phyloP scores from a whole-genome alignment of 2,113 vertebrate species.

The Amphilophus citrinellus region DNA sequence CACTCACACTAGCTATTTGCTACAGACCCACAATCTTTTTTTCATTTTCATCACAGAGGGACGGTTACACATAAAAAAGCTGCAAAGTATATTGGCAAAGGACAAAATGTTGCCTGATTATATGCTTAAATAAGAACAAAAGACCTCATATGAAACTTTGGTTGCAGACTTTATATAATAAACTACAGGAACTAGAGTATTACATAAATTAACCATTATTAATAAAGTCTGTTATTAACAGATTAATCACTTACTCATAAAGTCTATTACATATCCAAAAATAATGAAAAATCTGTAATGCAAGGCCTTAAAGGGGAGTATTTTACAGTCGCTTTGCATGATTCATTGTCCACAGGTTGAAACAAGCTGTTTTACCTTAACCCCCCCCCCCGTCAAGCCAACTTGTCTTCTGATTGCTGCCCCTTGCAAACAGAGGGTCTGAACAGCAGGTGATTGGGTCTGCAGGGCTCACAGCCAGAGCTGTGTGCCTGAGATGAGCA shows the following conservation, averaged over 20 bases:
- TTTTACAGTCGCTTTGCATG: background rate
- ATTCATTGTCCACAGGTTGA: background rate
- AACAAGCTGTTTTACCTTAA: background rate
- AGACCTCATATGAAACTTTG: background rate
- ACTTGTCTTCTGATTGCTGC: constrained; percentile 1
- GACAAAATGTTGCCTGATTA: background rate
- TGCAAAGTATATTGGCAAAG: background rate
- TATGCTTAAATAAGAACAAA: background rate
- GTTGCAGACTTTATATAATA: too few species aligned
- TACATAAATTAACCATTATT: too few species aligned
- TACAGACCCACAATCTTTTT: too few species aligned
- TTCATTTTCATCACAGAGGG: fast-evolving
- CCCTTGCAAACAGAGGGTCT: background rate
- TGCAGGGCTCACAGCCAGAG: background rate
- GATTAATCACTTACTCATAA: background rate
- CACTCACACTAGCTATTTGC: too few species aligned
- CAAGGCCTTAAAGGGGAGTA: background rate
- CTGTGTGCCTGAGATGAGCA: background rate
- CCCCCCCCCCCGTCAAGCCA: background rate
- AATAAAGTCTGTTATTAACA: background rate
- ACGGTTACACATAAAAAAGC: background rate
- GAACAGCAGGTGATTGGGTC: background rate
- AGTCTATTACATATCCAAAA: background rate
- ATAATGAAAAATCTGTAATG: background rate
- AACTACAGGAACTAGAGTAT: too few species aligned